Evolutionary conservation across 2,888 invertebrate species (phyloP).

Genomic region (Chorisops tibialis): DNA sequence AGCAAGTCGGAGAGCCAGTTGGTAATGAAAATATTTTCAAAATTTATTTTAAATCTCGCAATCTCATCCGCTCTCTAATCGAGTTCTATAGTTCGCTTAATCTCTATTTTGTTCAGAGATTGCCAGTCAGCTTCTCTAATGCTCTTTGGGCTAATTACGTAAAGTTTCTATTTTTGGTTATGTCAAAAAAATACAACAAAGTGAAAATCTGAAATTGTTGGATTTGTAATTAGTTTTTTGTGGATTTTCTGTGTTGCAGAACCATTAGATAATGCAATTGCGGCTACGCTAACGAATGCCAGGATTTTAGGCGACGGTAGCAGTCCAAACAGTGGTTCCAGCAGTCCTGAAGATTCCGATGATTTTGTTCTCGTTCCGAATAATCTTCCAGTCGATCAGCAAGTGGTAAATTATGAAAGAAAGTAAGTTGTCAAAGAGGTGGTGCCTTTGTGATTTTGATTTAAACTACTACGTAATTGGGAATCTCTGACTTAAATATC

Average conservation of each 20-base stretch:
- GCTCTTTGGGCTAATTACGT: constrained; percentile 2
- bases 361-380: constrained; percentile 80
- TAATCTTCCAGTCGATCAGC: constrained; percentile 62
- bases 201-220: background rate
- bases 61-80: too few relatives aligned
- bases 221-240: background rate
- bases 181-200: background rate
- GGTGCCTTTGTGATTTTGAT: background rate
- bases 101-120: background rate
- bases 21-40: background rate
- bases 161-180: constrained; percentile 20
- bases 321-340: constrained; percentile 52
- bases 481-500: background rate
- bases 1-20: constrained; percentile 45
- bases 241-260: constrained; percentile 41
- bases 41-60: background rate
- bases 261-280: constrained; percentile 55
- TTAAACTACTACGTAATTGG: background rate
- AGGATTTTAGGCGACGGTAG: constrained; percentile 54
- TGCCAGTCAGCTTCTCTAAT: background rate
- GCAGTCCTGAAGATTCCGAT: constrained; percentile 69
- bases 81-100: too few relatives aligned
- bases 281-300: constrained; percentile 58
- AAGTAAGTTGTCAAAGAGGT: constrained; percentile 39
- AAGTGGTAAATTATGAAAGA: constrained; percentile 45